Evolutionary conservation across 1,140 invertebrate genomes (phyloP), one percentile per base, ranked within the genome.

Genomic region (Heliconius hermathena): DNA sequence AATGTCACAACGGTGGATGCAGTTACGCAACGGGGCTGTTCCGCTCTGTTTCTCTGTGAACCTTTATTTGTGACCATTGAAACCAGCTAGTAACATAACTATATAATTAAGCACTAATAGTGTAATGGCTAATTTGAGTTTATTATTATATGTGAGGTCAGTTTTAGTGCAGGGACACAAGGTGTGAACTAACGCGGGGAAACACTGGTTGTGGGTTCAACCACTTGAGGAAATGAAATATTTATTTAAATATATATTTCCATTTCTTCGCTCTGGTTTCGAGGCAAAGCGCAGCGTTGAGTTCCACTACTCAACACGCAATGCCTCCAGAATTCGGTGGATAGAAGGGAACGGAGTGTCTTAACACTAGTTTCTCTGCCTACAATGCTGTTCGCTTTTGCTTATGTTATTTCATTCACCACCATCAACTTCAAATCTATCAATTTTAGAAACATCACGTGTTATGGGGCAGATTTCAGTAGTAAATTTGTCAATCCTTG

Each of bases 11-110:
- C 74, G 74, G 54, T 75, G 26, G 54, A 22, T 66, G 75, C 78
- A 82, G 87, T 89, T 86, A 85, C 84, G 84, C 85, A 86, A 89
- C 87, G 87, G 86, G 85, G 81, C 74, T 73, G 82, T 33, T 71
- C 52, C 85, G 87, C 81, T 87, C 88, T 86, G 85, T 73, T 87
- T 86, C 81, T 66, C n/a, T 29, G 60, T 26, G 26, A 66, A 66
- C 60, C 60, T 29, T 66, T 29, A 29, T 66, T 66, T 66, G n/a
- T 22, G 22, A 26, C 22, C 22, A 66, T 26, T 29, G 9, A 26
- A 6, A 22, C 8, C 54, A 13, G n/a, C n/a, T 60, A 22, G 1
- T 9, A 60, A 22, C 3, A 11, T 9, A 60, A 22, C n/a, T 22
- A n/a, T 22, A 22, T 11, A 22, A 60, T 60, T 60, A 60, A 26